Conservation (phyloP, 1,140 invertebrate genomes). For the Drosophila oshimai region DNA sequence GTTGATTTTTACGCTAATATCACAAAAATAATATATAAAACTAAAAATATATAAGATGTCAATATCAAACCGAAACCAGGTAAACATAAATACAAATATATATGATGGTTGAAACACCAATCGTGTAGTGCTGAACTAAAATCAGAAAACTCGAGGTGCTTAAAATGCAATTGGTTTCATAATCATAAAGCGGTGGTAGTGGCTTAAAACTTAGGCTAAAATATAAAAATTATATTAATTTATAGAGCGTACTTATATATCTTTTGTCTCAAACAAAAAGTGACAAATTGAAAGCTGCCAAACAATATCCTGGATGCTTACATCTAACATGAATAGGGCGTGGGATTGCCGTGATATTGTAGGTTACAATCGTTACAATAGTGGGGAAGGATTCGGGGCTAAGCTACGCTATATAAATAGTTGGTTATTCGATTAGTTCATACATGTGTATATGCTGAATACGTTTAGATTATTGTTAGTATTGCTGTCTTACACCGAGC, state of each 20-base stretch:
- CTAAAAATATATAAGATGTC: slow-evolving; percentile 48
- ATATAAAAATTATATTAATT: slow-evolving; percentile 4
- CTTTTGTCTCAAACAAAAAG: slow-evolving; percentile 43
- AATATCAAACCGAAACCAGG: slow-evolving; percentile 71
- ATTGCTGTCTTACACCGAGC: slow-evolving; percentile 63
- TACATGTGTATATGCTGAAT: slow-evolving; percentile 56
- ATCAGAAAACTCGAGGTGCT: slow-evolving; percentile 1
- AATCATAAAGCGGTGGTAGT: slow-evolving; percentile 42
- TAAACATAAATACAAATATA: slow-evolving; percentile 31
- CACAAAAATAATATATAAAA: slow-evolving; percentile 81
- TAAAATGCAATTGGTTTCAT: slow-evolving; percentile 43
- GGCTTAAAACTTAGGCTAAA: slow-evolving; percentile 31
- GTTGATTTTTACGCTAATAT: slow-evolving; percentile 75
- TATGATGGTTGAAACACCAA: slow-evolving; percentile 40
- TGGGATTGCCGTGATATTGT: slow-evolving; percentile 26
- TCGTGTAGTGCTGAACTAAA: slow-evolving; percentile 36
- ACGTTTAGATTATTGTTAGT: slow-evolving; percentile 61
- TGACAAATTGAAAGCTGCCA: slow-evolving; percentile 36
- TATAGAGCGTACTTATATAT: background rate
- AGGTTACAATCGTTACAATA: slow-evolving; percentile 48
- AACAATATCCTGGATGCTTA: slow-evolving; percentile 46
- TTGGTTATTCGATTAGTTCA: slow-evolving; percentile 71
- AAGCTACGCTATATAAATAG: slow-evolving; percentile 69
- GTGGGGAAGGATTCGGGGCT: slow-evolving; percentile 19
- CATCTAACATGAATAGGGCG: slow-evolving; percentile 50